Conservation (phyloP, 2,113 vertebrate species). For the Leucosticte australis region DNA sequence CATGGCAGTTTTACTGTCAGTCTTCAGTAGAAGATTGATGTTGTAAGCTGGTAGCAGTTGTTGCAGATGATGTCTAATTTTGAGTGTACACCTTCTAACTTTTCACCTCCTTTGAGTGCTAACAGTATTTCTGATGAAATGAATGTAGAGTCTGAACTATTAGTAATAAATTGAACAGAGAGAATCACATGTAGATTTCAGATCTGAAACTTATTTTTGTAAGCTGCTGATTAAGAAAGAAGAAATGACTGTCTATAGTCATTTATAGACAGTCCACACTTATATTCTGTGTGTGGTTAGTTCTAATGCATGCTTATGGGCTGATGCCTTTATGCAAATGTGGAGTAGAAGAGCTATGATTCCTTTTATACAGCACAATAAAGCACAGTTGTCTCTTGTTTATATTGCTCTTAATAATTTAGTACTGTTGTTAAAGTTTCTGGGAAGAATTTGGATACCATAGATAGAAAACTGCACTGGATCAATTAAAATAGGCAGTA, state of each 20-base stretch:
- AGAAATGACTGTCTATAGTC: neutral
- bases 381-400: neutral
- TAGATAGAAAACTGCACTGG: neutral
- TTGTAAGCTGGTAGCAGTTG: neutral
- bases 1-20: neutral
- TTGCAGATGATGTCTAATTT: neutral
- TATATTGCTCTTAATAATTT: neutral
- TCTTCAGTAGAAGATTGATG: neutral
- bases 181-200: neutral
- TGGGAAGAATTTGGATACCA: neutral
- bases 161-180: neutral
- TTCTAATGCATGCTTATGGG: neutral
- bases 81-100: neutral
- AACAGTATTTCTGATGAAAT: neutral
- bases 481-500: neutral
- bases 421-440: neutral
- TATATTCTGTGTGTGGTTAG: neutral
- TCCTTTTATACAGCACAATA: neutral
- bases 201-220: neutral
- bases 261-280: accelerated
- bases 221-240: neutral
- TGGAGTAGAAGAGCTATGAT: neutral
- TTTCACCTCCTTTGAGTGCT: neutral
- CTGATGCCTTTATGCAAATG: neutral
- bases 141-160: neutral